Evolutionary conservation across 2,797 vertebrate species (phyloP), one percentile per base, ranked within the genome.

Genomic region (Eidolon dupreanum): DNA sequence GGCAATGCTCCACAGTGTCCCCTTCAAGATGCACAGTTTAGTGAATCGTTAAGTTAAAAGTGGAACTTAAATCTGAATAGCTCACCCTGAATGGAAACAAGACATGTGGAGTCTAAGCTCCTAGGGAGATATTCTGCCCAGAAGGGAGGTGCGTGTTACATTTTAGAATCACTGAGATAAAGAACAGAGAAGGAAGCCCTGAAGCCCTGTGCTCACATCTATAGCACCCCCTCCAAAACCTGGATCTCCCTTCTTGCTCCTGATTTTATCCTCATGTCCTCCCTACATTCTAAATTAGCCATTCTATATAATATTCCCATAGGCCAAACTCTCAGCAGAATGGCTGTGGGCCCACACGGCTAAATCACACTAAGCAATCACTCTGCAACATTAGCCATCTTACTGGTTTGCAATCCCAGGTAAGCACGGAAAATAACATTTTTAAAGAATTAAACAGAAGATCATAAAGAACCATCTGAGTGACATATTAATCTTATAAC

Each of bases 51-150:
- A 90, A 97, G 82, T 91, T 89, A 96, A 95, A 97, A 94, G 86
- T 87, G 83, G 81, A 95, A 95, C 95, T 97, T 94, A 49, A 71
- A 83, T 79, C 26, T 91, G 91, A 97, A 95, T 95, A 82, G 82
- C 71, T 94, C 88, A 88, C 38, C 94, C 70, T 82, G 92, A 93
- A 61, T 95, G 43, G 68, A 97, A 96, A 95, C 74, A 96, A 94
- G 77, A 73, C 9, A 0, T 24, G 71, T 77, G 59, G 41, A 90
- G 75, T 86, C 63, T 61, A 51, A 55, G 24, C 53, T 96, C 88
- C 77, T 19, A 6, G 13, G 59, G 63, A 33, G 33, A 74, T n/a
- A 41, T 51, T 92, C 68, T 71, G 15, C 31, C 66, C 49, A 46
- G 33, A 93, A 57, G 9, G 77, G 49, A 26, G 46, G 10, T 88